Conservation (phyloP, 2,888 invertebrate species). For the Hirtodrosophila confusa region DNA sequence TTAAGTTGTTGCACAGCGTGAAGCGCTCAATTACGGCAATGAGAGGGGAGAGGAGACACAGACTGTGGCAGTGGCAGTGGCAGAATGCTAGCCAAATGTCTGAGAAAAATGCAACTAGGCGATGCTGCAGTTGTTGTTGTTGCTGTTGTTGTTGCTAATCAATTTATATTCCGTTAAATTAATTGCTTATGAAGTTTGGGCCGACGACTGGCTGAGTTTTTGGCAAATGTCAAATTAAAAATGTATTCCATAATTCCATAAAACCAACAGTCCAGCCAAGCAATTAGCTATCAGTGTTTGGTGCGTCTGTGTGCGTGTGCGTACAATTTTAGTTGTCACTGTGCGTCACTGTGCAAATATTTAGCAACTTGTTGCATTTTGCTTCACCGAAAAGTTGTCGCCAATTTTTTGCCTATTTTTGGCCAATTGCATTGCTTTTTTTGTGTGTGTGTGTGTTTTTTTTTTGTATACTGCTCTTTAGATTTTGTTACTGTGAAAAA, state of each 20-base stretch:
- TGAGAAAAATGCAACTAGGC: conserved; percentile 79
- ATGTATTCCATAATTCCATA: conserved; percentile 78
- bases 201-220: conserved; percentile 69
- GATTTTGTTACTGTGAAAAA: conserved; percentile 55
- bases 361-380: conserved; percentile 73
- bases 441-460: conserved; percentile 26
- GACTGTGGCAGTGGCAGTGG: conserved; percentile 1
- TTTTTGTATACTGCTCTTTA: conserved; percentile 17
- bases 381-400: conserved; percentile 42
- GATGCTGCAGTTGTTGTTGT: conserved; percentile 49
- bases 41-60: conserved; percentile 16
- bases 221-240: conserved; percentile 79
- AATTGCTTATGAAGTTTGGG: conserved; percentile 75
- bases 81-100: conserved; percentile 60
- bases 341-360: conserved; percentile 59
- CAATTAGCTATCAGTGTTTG: conserved; percentile 64
- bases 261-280: conserved; percentile 58
- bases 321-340: conserved; percentile 64
- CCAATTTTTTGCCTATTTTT: conserved; percentile 60
- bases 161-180: conserved; percentile 78
- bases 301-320: conserved; percentile 30
- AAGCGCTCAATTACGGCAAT: conserved; percentile 75
- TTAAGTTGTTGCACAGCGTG: conserved; percentile 81
- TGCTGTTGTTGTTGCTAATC: conserved; percentile 47
- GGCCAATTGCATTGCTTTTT: conserved; percentile 58